Conservation (phyloP, 1,140 invertebrate genomes). For the Drosophila bocqueti region DNA sequence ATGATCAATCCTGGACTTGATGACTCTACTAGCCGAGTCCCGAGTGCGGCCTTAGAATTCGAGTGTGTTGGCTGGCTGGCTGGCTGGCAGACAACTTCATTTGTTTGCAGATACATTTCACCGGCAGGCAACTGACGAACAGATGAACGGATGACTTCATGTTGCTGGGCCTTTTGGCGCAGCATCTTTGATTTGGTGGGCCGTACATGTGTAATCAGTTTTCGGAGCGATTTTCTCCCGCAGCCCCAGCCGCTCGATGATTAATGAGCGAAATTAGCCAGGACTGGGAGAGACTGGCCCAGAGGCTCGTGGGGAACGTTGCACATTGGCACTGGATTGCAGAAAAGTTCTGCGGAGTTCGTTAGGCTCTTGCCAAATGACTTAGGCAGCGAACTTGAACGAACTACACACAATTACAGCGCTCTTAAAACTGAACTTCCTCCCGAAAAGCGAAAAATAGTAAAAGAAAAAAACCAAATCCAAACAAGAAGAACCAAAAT, state of each 20-base stretch:
- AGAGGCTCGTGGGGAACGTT: conserved; percentile 26
- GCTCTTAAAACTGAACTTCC: conserved; percentile 71
- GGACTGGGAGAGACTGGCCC: conserved; percentile 17
- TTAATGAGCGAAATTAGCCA: conserved; percentile 80
- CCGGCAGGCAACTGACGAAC: conserved; percentile 38
- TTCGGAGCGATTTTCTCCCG: conserved; percentile 44
- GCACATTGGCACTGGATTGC: conserved; percentile 41
- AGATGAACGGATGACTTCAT: conserved; percentile 38
- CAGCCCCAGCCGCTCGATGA: conserved; percentile 46
- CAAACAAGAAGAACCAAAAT: conserved; percentile 34
- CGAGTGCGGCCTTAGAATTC: conserved; percentile 27
- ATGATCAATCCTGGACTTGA: conserved; percentile 79
- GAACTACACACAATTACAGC: conserved; percentile 74
- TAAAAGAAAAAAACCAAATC: conserved; percentile 9
- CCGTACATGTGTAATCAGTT: conserved; percentile 76
- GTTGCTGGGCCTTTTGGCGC: conserved; percentile 58
- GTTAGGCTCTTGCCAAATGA: conserved; percentile 70
- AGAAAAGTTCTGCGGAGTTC: conserved; percentile 45
- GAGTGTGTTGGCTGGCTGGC: conserved; percentile 23
- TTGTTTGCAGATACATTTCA: conserved; percentile 81
- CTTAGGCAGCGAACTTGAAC: conserved; percentile 80
- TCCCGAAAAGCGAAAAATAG: conserved; percentile 33
- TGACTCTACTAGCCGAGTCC: conserved; percentile 66
- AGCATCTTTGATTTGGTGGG: conserved; percentile 65
- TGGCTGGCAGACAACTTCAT: conserved; percentile 73